These are phyloP conservation scores for Brachionus calyciflorus DNA, from an alignment of 1,140 invertebrate genomes.

Conservation along the genomic window DNA sequence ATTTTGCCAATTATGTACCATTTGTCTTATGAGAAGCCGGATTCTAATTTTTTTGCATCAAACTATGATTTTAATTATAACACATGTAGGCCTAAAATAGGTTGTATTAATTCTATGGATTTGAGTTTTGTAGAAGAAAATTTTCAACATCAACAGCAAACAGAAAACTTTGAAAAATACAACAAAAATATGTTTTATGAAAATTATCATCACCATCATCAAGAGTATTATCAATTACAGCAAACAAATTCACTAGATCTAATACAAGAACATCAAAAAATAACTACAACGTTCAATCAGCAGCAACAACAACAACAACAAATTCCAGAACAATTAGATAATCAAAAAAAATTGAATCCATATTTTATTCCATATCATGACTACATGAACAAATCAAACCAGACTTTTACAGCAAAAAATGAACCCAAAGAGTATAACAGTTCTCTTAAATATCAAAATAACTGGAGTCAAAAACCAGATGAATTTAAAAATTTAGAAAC, in stretches of 20 bases:
- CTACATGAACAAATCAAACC: neutral
- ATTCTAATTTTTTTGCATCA: neutral
- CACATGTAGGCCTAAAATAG: constrained; percentile 24
- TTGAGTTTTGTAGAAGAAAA: neutral
- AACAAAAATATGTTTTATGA: constrained; percentile 35
- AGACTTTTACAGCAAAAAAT: neutral
- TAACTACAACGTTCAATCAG: neutral
- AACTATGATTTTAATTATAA: constrained; percentile 29
- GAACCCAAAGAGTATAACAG: too few relatives aligned
- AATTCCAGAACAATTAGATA: neutral
- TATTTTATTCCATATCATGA: neutral
- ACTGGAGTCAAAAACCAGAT: neutral
- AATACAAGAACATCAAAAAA: neutral
- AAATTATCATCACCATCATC: constrained; percentile 27
- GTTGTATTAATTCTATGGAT: neutral
- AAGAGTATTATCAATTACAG: neutral
- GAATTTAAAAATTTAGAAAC: neutral
- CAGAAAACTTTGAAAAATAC: constrained; percentile 14
- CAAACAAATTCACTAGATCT: neutral
- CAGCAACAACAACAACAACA: neutral
- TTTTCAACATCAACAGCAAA: too few relatives aligned
- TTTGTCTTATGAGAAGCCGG: neutral
- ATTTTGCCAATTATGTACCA: constrained; percentile 8
- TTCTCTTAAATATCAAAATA: too few relatives aligned
- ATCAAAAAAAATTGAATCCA: neutral